Percentiles rank a stretch among this genome's conserved stretches.
Conservation (phyloP, 2,888 invertebrate species). For the Pyralis farinalis region DNA sequence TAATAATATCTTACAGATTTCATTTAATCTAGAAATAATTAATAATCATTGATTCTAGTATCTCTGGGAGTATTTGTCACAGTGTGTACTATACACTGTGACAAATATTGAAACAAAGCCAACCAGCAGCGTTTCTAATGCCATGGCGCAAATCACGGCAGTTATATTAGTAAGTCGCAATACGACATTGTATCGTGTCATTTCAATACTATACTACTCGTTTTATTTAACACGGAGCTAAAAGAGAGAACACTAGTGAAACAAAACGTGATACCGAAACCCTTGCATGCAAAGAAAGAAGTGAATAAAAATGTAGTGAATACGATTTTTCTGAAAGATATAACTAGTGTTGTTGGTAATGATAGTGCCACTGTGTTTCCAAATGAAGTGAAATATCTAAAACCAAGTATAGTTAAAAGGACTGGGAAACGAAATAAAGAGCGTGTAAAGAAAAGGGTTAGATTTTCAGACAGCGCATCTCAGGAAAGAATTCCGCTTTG, state of each 20-base stretch:
- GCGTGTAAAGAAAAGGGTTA: constrained; percentile 59
- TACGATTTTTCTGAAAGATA: constrained; percentile 24
- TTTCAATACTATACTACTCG: constrained; percentile 27
- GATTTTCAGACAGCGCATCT: constrained; percentile 48
- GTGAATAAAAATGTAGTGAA: constrained; percentile 44
- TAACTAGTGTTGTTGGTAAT: constrained; percentile 25
- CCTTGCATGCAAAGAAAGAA: constrained; percentile 24
- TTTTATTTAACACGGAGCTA: constrained; percentile 45
- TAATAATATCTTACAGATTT: too few species aligned
- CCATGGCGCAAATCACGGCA: constrained; percentile 40
- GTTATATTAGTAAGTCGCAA: constrained; percentile 41
- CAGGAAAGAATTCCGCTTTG: constrained; percentile 40
- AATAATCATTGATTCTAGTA: too few species aligned
- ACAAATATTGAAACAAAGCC: constrained; percentile 57
- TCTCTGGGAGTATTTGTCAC: too few species aligned
- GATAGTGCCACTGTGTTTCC: constrained; percentile 32
- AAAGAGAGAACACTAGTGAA: constrained; percentile 27
- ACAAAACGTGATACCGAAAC: constrained; percentile 30
- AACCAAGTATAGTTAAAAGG: constrained; percentile 53
- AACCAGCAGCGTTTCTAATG: constrained; percentile 45
- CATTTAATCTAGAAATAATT: too few species aligned
- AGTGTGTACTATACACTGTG: constrained; percentile 1
- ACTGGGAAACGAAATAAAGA: constrained; percentile 40
- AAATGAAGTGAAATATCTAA: constrained; percentile 53
- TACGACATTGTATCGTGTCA: constrained; percentile 37